Evolutionary conservation across 2,113 vertebrate genomes (phyloP).

Genomic region (Sander vitreus): DNA sequence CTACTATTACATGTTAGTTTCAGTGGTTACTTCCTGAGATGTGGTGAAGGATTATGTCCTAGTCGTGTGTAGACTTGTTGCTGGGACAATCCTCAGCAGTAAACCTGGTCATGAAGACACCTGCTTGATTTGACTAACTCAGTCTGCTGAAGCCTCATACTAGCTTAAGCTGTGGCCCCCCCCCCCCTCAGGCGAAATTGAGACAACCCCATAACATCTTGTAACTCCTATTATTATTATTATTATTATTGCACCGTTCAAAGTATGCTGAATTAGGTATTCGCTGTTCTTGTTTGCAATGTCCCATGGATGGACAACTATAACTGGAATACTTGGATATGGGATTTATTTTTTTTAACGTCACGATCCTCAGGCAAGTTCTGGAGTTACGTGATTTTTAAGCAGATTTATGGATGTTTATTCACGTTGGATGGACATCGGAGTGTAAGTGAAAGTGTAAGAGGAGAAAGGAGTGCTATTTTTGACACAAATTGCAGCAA

Average conservation of each 20-base stretch:
- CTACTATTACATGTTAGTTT: neutral
- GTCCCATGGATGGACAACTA: neutral
- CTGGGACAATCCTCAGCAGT: neutral
- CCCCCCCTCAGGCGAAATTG: neutral
- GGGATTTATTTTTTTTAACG: too few species aligned
- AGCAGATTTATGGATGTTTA: neutral
- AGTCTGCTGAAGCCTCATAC: neutral
- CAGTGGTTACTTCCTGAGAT: neutral
- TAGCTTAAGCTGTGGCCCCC: neutral
- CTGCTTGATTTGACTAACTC: neutral
- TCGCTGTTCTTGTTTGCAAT: neutral
- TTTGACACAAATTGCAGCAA: neutral
- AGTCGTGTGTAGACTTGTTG: neutral
- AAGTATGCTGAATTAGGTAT: neutral
- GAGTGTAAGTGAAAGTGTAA: neutral
- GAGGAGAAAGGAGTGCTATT: too few species aligned
- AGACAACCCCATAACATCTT: neutral
- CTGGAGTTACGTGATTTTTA: neutral
- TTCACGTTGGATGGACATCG: neutral
- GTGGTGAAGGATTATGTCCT: neutral
- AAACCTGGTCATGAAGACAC: neutral
- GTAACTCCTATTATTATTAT: too few species aligned
- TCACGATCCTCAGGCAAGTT: neutral
- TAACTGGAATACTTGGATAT: neutral
- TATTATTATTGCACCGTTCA: neutral